Conservation (phyloP, 2,888 invertebrate genomes). For the Drosophila maculinotata region DNA sequence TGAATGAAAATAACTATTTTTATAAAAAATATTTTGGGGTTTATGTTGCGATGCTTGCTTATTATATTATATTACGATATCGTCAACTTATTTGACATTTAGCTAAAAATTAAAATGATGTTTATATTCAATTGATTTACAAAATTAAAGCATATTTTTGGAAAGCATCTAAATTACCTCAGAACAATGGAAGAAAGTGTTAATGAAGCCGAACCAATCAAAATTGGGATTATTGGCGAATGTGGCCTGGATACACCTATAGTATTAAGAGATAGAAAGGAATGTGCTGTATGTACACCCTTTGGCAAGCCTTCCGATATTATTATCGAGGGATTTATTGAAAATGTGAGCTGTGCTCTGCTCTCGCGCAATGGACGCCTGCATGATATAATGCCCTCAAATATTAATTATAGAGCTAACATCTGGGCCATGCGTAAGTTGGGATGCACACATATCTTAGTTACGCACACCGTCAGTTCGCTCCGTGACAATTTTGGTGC, state of each 20-base stretch:
- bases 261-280: conserved; percentile 89
- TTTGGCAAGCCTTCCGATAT: conserved; percentile 93
- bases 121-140: not conserved
- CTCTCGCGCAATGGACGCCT: conserved; percentile 90
- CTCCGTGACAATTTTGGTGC: conserved; percentile 93
- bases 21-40: too few relatives aligned
- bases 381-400: conserved; percentile 91
- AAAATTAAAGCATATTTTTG: conserved; percentile 12
- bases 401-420: conserved; percentile 97
- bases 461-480: conserved; percentile 96
- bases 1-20: not conserved
- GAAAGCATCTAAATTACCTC: conserved; percentile 35
- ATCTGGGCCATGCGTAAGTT: conserved; percentile 94
- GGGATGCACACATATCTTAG: conserved; percentile 96
- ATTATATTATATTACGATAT: too few relatives aligned
- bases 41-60: too few relatives aligned
- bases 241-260: conserved; percentile 95
- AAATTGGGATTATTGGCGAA: conserved; percentile 98
- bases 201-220: conserved; percentile 19
- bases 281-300: conserved; percentile 90
- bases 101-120: not conserved
- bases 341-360: conserved; percentile 90
- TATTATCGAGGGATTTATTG: conserved; percentile 91
- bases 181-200: conserved; percentile 37
- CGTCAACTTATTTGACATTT: conserved; percentile 1